Base-by-base conservation (phyloP, 2,888 invertebrate species). In the Pollenia angustigena region DNA sequence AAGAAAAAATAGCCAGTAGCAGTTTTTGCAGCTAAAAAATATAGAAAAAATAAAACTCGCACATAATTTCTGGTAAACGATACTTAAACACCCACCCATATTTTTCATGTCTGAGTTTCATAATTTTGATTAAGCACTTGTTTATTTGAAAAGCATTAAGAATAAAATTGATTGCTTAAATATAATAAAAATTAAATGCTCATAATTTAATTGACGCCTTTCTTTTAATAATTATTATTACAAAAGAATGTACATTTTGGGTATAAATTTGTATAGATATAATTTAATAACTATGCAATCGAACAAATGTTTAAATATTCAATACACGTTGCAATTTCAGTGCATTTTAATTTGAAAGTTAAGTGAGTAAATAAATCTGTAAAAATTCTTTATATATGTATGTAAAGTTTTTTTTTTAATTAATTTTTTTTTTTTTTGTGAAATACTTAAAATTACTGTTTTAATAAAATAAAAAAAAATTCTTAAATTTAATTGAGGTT, bases 331-430 rank as follows among this genome's bases (percentile, higher is more conserved):
- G 42, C n/a, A 6, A 40, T n/a, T 32, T 42, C 75, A 81, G 9
- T 75, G 74, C 68, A 75, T 81, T 68, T 75, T 60, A 58, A 74
- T 81, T 74, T 66, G 48, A 68, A 81, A 46, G 12, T 58, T 66
- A 8, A 40, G 23, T n/a, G 18, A 48, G 40, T 50, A 40, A 62
- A 6, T 14, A 14, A 12, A 76, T 76, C 50, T 32, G 16, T 40
- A 18, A 60, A 48, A 48, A 62, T 62, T 75, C 75, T 75, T 40
- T 50, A 7, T 40, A 62, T 12, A 69, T 18, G 68, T 18, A 50
- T 54, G 54, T 23, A 12, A 54, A 56, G n/a, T 58, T 54, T 44
- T 54, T 32, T 32, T 32, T 32, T 66, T 66, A 68, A 10, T 44
- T 7, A 75, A 42, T 40, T 23, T 4, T 14, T 75, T 75, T 75